Base-by-base conservation (phyloP, 2,888 invertebrate species). In the Dryadula phaetusa region DNA sequence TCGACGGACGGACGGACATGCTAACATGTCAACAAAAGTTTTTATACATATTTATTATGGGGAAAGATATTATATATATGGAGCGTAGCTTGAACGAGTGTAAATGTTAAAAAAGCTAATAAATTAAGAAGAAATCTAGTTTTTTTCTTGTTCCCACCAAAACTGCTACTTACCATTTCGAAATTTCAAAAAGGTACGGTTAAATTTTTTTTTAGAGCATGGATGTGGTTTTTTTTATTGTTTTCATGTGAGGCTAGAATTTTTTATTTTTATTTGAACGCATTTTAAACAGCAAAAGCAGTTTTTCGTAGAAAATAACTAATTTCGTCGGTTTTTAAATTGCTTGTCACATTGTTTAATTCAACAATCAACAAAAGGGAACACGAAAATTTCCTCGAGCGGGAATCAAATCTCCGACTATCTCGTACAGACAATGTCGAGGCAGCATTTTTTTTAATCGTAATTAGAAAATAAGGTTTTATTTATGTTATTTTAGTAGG, bases 91-190 rank as follows among this genome's bases (percentile, higher is more conserved):
- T 87, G 83, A 80, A 81, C 85, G 86, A 79, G 83, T 81, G 75
- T 80, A 77, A 79, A 80, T 83, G 85, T 82, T 83, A 85, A 82
- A 85, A n/a, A 84, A 82, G 88, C 88, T 86, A 89, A 87, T 90
- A 86, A 84, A 80, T 69, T 69, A 69, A 72, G 69, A 64, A 54
- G 34, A n/a, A 58, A 69, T 64, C 22, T 68, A 77, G 56, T 69
- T 54, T 62, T 76, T 79, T 78, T 42, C 44, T 44, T 44, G 7
- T 76, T 85, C 82, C 76, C 76, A 78, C 78, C 68, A 66, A 68
- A 69, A 70, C 64, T 22, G 16, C 46, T n/a, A 42, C 34, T 37
- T 49, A 54, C 60, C 53, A 20, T 60, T 14, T 49, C n/a, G 20
- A 22, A 14, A 25, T 52, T 62, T 46, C n/a, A 0, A 37, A 34